Percentiles rank a stretch among this genome's conserved stretches.
phyloP scores from a whole-genome alignment of 1,140 invertebrate genomes.

The Drosophila jambulina region DNA sequence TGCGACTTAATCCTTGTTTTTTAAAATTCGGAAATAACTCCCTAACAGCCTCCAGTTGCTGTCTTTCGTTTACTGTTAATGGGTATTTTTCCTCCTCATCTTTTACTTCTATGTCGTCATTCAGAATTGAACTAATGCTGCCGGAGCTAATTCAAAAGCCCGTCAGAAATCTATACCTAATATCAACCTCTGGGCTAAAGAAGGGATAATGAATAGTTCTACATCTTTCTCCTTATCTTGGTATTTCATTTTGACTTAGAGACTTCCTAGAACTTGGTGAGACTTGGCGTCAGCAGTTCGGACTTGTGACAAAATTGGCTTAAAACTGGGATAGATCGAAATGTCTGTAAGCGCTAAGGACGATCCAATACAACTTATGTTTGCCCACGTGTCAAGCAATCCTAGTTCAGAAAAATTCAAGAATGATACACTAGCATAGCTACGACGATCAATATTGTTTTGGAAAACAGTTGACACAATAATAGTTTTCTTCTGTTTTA shows the following conservation, averaged over 20 bases:
- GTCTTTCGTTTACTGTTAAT: background rate
- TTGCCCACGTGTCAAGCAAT: slow-evolving; percentile 6
- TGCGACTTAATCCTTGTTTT: slow-evolving; percentile 1
- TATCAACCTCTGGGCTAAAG: slow-evolving; percentile 2
- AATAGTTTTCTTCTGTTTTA: background rate
- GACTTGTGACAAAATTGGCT: background rate
- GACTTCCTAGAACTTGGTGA: background rate
- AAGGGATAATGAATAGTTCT: slow-evolving; percentile 2
- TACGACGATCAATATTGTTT: slow-evolving; percentile 6
- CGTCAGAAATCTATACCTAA: slow-evolving; percentile 13
- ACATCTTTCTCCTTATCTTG: slow-evolving; percentile 3
- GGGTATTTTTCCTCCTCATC: background rate
- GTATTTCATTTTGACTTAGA: background rate
- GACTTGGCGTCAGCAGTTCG: background rate
- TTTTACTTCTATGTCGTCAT: background rate
- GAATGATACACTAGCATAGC: slow-evolving; percentile 2
- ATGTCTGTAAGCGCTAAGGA: background rate
- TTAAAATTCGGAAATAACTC: slow-evolving; percentile 4
- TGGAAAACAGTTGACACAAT: slow-evolving; percentile 5
- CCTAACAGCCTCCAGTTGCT: slow-evolving; percentile 3
- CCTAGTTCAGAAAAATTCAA: slow-evolving; percentile 3
- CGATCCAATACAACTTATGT: background rate
- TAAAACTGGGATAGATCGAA: background rate
- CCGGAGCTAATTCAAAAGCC: background rate
- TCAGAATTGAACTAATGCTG: background rate